Percentiles rank a stretch among this genome's conserved stretches.
Evolutionary conservation across 2,797 vertebrate species (phyloP).

Genomic region (Aulostomus chinensis): DNA sequence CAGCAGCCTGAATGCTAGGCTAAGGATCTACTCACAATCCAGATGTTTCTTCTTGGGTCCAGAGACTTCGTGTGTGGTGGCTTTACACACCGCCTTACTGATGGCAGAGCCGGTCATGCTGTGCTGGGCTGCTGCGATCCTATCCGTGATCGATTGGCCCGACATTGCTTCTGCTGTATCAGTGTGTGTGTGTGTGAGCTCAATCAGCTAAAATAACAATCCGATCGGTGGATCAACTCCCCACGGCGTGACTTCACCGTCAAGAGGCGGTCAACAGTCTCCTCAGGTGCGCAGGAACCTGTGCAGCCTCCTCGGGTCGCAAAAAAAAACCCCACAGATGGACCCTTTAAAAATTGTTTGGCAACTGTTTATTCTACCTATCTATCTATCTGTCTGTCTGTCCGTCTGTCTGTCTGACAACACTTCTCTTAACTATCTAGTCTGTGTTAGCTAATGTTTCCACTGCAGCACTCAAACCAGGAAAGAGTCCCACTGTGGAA

Average conservation of each 20-base stretch:
- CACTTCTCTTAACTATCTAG: slow-evolving; percentile 46
- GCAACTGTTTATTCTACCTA: slow-evolving; percentile 3
- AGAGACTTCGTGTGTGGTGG: slow-evolving; percentile 90
- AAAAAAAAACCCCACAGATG: not conserved
- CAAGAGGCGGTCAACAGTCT: slow-evolving; percentile 22
- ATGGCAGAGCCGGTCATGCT: slow-evolving; percentile 92
- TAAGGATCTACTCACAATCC: slow-evolving; percentile 87
- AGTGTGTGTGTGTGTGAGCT: slow-evolving; percentile 7
- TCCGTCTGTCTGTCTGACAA: slow-evolving; percentile 10
- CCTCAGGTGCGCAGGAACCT: slow-evolving; percentile 26
- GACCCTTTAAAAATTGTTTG: not conserved
- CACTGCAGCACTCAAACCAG: slow-evolving; percentile 69
- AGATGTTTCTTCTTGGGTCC: slow-evolving; percentile 92
- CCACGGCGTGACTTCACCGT: slow-evolving; percentile 44
- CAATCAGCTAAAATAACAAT: slow-evolving; percentile 42
- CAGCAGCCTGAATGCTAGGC: no score
- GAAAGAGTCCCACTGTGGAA: slow-evolving; percentile 70
- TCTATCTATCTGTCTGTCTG: slow-evolving; percentile 43
- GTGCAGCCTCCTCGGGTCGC: not conserved
- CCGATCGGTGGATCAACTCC: slow-evolving; percentile 53
- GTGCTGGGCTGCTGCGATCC: slow-evolving; percentile 94
- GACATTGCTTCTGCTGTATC: slow-evolving; percentile 76
- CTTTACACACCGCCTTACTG: slow-evolving; percentile 90
- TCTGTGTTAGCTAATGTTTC: slow-evolving; percentile 82
- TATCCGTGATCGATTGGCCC: slow-evolving; percentile 91